Conservation (phyloP, 2,113 vertebrate genomes). For the Trachemys scripta region DNA sequence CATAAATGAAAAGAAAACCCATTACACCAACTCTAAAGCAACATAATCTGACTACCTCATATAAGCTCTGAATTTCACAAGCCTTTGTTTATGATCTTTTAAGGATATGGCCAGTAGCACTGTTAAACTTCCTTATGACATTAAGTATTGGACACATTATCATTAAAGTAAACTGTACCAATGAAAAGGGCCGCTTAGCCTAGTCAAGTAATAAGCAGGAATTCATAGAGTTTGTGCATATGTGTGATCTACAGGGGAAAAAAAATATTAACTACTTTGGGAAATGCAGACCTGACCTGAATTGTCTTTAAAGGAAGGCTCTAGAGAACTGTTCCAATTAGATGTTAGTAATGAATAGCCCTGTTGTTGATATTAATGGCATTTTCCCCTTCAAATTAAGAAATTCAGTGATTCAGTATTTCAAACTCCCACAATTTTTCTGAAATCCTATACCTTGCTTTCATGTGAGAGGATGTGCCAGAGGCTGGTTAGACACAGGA, state of each 20-base stretch:
- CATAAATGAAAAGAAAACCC: constrained; percentile 29
- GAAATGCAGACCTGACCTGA: constrained; percentile 30
- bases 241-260: not conserved
- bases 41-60: not conserved
- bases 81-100: constrained; percentile 32
- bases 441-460: not conserved
- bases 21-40: constrained; percentile 36
- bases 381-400: not conserved
- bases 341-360: not conserved
- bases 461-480: not conserved
- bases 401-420: not conserved
- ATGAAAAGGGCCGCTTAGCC: not conserved
- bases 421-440: not conserved
- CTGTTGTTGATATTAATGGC: not conserved
- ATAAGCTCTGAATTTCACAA: constrained; percentile 45
- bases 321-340: constrained; percentile 50
- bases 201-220: constrained; percentile 10
- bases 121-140: constrained; percentile 7
- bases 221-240: not conserved
- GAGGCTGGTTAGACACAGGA: not conserved
- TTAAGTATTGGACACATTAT: constrained; percentile 14
- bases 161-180: constrained; percentile 40
- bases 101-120: constrained; percentile 53
- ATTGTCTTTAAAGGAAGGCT: constrained; percentile 33
- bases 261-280: not conserved